Evolutionary conservation across 2,888 invertebrate species (phyloP).

Genomic region (Steinernema hermaphroditum): DNA sequence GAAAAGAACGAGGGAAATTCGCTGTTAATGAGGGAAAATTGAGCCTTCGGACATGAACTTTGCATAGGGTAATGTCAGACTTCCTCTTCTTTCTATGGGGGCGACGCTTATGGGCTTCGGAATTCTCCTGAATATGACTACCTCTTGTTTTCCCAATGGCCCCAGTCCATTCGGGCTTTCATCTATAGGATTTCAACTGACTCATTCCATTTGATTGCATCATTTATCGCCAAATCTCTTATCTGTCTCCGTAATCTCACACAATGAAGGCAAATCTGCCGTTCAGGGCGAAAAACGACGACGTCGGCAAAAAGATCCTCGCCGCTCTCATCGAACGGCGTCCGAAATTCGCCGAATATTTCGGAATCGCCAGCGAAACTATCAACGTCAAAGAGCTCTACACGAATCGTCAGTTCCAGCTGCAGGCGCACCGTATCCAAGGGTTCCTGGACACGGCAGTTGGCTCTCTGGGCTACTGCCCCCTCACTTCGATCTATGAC

Average conservation of each 20-base stretch:
- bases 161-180: too few species aligned
- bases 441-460: constrained; percentile 59
- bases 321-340: constrained; percentile 56
- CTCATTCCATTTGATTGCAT: background rate
- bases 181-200: too few species aligned
- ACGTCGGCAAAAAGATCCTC: constrained; percentile 58
- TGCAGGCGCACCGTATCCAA: constrained; percentile 60
- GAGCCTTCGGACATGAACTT: too few species aligned
- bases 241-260: background rate
- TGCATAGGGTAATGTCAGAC: too few species aligned
- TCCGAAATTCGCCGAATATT: constrained; percentile 62
- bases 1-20: too few species aligned
- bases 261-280: constrained; percentile 25
- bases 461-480: constrained; percentile 58
- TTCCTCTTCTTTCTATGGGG: too few species aligned
- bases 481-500: constrained; percentile 56
- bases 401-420: constrained; percentile 56
- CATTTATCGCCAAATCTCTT: constrained; percentile 30
- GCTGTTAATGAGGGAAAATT: too few species aligned
- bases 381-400: constrained; percentile 50
- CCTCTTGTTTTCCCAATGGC: too few species aligned
- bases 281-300: constrained; percentile 57
- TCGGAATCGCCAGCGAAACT: constrained; percentile 55
- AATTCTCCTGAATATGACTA: too few species aligned
- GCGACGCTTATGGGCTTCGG: too few species aligned